These are phyloP conservation scores for Nymphalis urticae DNA, from an alignment of 2,888 invertebrate genomes.

Conservation along the genomic window DNA sequence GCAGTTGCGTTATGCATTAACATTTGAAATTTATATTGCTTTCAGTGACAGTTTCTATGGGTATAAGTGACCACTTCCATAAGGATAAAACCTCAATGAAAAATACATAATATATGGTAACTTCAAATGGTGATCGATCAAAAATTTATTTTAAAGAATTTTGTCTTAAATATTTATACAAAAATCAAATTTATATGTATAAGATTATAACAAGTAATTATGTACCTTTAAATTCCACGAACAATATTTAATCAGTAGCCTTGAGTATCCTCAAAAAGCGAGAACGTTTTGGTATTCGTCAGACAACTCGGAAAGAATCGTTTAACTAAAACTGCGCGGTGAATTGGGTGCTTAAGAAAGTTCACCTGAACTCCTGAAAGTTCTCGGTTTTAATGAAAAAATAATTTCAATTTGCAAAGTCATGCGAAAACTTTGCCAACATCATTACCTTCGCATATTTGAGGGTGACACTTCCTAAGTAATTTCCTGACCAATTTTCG, in stretches of 20 bases:
- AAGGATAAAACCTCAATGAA: too few relatives aligned
- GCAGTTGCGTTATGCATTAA: too few relatives aligned
- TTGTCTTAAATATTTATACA: too few relatives aligned
- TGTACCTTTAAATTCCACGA: background rate
- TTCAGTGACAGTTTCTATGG: too few relatives aligned
- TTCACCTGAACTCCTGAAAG: slow-evolving; percentile 66
- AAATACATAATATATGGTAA: too few relatives aligned
- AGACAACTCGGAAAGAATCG: slow-evolving; percentile 54
- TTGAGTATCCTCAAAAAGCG: background rate
- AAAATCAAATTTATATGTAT: too few relatives aligned
- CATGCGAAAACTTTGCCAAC: slow-evolving; percentile 55
- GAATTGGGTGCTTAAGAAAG: slow-evolving; percentile 67
- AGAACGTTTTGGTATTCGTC: slow-evolving; percentile 23
- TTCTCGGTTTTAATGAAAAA: slow-evolving; percentile 78
- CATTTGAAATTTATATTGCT: too few relatives aligned
- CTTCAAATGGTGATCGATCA: too few relatives aligned
- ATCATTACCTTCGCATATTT: slow-evolving; percentile 73
- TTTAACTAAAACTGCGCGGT: slow-evolving; percentile 56
- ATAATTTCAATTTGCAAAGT: slow-evolving; percentile 77
- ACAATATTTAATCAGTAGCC: background rate
- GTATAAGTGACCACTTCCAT: too few relatives aligned
- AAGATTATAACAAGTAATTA: too few relatives aligned
- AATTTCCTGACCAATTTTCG: slow-evolving; percentile 36
- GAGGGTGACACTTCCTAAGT: slow-evolving; percentile 59
- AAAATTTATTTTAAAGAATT: too few relatives aligned